Evolutionary conservation across 2,113 vertebrate species (phyloP).

Genomic region (Ailurus styani): DNA sequence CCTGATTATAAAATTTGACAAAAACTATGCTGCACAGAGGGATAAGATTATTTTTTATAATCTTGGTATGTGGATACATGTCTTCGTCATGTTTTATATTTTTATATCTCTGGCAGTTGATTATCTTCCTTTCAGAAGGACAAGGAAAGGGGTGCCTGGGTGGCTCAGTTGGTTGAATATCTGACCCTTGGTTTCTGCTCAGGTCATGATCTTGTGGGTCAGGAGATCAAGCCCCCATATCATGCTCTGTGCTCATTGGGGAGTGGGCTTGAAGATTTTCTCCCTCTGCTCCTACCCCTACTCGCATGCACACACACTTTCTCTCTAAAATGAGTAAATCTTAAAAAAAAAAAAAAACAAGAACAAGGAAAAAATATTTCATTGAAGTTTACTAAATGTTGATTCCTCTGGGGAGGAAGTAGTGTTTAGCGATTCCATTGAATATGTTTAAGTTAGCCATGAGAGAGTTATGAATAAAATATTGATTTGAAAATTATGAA

Average conservation of each 20-base stretch:
- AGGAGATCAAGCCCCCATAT: background rate
- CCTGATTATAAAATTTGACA: constrained; percentile 11
- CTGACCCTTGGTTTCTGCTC: background rate
- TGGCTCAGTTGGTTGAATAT: background rate
- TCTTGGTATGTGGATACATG: background rate
- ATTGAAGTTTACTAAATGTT: constrained; percentile 22
- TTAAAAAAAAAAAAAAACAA: background rate
- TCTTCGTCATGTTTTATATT: background rate
- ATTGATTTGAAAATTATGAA: constrained; percentile 20
- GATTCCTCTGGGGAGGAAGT: background rate
- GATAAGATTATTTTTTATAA: background rate
- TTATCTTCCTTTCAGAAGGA: constrained; percentile 27
- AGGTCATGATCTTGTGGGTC: background rate
- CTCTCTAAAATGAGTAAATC: background rate
- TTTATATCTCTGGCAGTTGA: background rate
- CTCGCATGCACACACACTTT: background rate
- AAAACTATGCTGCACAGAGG: background rate
- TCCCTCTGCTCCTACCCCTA: background rate
- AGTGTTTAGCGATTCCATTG: background rate
- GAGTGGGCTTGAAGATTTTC: background rate
- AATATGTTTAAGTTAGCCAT: background rate
- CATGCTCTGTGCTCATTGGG: background rate
- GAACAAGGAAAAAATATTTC: background rate
- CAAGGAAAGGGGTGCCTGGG: background rate
- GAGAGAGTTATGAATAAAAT: constrained; percentile 26